phyloP scores from a whole-genome alignment of 37 sponge, comb jelly and placozoan genomes.

The Agelas oroides region DNA sequence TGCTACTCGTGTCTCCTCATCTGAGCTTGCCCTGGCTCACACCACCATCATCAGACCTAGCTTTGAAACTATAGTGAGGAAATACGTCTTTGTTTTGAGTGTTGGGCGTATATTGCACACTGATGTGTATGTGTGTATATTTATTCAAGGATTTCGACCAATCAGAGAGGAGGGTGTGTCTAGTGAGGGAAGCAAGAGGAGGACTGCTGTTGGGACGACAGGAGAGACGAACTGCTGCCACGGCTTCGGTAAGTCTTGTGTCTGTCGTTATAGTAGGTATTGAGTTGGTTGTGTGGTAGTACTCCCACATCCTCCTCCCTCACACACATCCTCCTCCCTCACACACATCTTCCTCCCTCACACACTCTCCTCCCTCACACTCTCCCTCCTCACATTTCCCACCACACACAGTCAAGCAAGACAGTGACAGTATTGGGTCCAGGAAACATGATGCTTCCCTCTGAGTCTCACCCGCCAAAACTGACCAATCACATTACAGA shows the following conservation, averaged over 20 bases:
- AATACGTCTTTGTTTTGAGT: too few species aligned
- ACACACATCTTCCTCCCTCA: too few species aligned
- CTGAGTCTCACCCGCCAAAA: background rate
- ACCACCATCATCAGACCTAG: constrained; percentile 14
- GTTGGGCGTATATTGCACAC: too few species aligned
- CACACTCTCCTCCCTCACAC: too few species aligned
- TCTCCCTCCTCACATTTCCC: too few species aligned
- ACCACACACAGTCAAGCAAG: background rate
- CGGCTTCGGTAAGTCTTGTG: background rate
- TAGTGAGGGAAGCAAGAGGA: constrained; percentile 23
- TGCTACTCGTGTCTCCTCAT: background rate
- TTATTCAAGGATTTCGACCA: constrained; percentile 10
- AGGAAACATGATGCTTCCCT: constrained; percentile 35
- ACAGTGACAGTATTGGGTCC: constrained; percentile 40
- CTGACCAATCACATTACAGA: background rate
- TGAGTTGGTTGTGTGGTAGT: too few species aligned
- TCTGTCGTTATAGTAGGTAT: too few species aligned
- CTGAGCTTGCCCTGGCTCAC: constrained; percentile 26
- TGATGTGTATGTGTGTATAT: background rate
- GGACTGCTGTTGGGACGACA: background rate
- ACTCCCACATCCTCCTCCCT: too few species aligned
- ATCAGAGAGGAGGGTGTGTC: constrained; percentile 27
- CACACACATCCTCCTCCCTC: too few species aligned
- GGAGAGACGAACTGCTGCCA: background rate
- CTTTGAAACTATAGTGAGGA: constrained; percentile 54